Base-by-base conservation (phyloP, 1,140 invertebrate genomes). In the Aleiodes sp. region DNA sequence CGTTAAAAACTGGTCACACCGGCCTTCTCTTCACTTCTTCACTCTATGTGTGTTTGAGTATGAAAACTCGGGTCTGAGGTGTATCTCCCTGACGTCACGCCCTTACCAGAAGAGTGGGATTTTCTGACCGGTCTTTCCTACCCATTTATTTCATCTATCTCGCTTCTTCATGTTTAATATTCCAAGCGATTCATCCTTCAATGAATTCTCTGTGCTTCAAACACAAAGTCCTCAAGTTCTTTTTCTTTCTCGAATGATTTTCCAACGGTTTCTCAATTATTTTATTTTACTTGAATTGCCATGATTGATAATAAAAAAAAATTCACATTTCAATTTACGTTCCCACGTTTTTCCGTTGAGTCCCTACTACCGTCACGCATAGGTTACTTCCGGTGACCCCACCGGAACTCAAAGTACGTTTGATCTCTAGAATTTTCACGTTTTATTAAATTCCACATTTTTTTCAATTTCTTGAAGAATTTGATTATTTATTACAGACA, bases 341-440 rank as follows among this genome's bases (percentile, higher is more conserved):
- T 86, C 83, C 83, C 84, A 85, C 84, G 83, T 84, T 86, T 86
- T 86, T 86, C 84, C 83, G 83, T 86, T 85, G 80, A 77, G 77
- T 8, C 57, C 67, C 75, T 37, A 62, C 65, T 69, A 74, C 76
- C 79, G 83, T 84, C 80, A 82, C 80, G 82, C 82, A 81, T 71
- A 65, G 72, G 74, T 70, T 78, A 76, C 80, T 78, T 83, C 78
- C 77, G 80, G 77, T 75, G 81, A 84, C 82, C 82, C 80, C 82
- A 84, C 81, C 82, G 82, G 82, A 84, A 84, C 81, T 78, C 43
- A 69, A 75, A 70, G 70, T 77, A 73, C 77, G 75, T 77, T 81
- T 70, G 73, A 80, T 78, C 73, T 73, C 70, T 72, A 69, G 67
- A 65, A 70, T 74, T 59, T 65, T 1, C 59, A 67, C 26, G 7